Evolutionary conservation across 2,113 vertebrate species (phyloP).

Genomic region (Potamarius usumacintae): DNA sequence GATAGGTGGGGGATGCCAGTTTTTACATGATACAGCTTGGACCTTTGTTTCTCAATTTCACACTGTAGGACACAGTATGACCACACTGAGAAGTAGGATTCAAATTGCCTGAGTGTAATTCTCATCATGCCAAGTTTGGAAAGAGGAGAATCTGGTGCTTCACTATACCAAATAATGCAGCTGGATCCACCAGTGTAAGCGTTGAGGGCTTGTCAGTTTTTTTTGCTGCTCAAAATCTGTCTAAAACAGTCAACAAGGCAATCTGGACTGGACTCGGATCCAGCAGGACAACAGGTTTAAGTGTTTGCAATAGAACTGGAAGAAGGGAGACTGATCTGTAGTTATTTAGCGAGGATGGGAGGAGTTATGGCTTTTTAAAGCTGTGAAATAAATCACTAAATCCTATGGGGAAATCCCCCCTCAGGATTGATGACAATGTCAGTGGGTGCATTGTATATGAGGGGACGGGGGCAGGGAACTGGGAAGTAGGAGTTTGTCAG

Average conservation of each 20-base stretch:
- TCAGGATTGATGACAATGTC: neutral
- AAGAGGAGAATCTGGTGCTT: neutral
- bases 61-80: neutral
- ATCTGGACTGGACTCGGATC: neutral
- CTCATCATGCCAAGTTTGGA: neutral
- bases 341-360: neutral
- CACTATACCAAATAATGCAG: neutral
- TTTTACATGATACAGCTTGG: too few relatives aligned
- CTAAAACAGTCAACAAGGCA: neutral
- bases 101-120: neutral
- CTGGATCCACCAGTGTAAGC: neutral
- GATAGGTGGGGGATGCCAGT: too few relatives aligned
- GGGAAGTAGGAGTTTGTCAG: neutral
- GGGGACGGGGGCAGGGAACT: neutral
- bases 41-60: too few relatives aligned
- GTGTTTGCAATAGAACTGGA: neutral
- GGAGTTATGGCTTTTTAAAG: neutral
- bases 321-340: neutral
- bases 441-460: neutral
- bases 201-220: neutral
- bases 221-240: neutral
- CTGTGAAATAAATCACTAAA: neutral
- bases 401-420: neutral
- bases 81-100: neutral
- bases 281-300: neutral